Conservation (phyloP, 2,797 vertebrate species). For the Anguilla marmorata region DNA sequence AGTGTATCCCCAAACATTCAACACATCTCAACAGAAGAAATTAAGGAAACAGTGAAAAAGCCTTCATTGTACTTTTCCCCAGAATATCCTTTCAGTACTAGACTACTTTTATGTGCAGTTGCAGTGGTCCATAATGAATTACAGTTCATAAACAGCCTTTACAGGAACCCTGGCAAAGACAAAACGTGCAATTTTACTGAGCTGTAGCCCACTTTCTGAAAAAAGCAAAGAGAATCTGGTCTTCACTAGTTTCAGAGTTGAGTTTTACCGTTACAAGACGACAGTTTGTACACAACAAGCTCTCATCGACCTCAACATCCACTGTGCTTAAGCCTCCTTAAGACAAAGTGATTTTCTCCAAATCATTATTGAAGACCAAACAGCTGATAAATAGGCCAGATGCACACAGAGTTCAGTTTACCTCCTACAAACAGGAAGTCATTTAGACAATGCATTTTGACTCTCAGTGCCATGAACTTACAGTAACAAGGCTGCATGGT, state of each 20-base stretch:
- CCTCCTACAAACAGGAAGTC: not conserved
- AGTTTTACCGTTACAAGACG: not conserved
- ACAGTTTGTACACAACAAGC: not conserved
- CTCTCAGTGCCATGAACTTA: not conserved
- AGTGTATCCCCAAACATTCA: not conserved
- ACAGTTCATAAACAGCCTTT: not conserved
- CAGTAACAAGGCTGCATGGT: conserved; percentile 6
- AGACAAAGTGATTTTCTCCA: not conserved
- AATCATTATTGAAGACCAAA: not conserved
- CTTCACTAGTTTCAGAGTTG: not conserved
- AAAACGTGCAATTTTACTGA: not conserved
- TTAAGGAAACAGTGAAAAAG: not conserved
- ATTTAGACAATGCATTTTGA: not conserved
- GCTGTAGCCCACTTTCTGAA: not conserved
- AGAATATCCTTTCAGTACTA: not conserved
- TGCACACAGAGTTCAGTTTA: not conserved
- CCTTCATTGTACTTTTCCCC: not conserved
- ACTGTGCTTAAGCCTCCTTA: not conserved
- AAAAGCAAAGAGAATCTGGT: not conserved
- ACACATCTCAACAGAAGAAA: not conserved
- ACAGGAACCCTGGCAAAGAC: not conserved
- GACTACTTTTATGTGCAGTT: not conserved
- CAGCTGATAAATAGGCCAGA: not conserved
- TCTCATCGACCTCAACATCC: not conserved
- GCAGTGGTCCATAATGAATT: not conserved